A percentile compares a stretch with the other conserved stretches of the same genome.
Evolutionary conservation across 1,140 invertebrate genomes (phyloP).

Genomic region (Belonocnema kinseyi): DNA sequence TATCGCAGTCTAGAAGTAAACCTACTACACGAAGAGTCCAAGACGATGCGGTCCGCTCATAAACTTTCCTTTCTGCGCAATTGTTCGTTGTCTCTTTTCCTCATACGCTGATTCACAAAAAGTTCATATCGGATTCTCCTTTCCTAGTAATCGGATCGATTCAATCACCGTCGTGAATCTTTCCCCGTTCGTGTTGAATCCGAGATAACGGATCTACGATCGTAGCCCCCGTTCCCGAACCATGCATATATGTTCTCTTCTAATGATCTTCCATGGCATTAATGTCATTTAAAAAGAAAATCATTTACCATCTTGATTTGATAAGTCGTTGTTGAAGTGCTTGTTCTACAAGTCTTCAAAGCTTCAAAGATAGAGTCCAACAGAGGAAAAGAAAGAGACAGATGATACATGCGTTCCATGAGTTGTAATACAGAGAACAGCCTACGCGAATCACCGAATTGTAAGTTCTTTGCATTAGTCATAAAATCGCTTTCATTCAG

Average conservation of each 20-base stretch:
- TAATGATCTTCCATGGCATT: slow-evolving; percentile 4
- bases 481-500: background rate
- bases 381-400: slow-evolving; percentile 14
- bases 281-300: background rate
- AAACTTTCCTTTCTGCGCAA: slow-evolving; percentile 18
- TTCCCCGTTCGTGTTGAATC: slow-evolving; percentile 20
- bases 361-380: background rate
- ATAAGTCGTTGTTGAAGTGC: slow-evolving; percentile 13
- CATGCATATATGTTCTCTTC: slow-evolving; percentile 8
- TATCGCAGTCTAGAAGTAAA: too few relatives aligned
- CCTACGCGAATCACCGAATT: slow-evolving; percentile 5
- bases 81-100: slow-evolving; percentile 4
- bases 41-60: background rate
- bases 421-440: slow-evolving; percentile 3
- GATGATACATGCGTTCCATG: slow-evolving; percentile 11
- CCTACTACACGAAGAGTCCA: background rate
- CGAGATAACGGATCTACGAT: slow-evolving; percentile 19
- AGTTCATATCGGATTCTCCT: slow-evolving; percentile 2
- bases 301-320: slow-evolving; percentile 20
- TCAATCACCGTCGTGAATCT: slow-evolving; percentile 20
- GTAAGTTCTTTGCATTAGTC: slow-evolving; percentile 1
- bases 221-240: background rate
- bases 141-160: slow-evolving; percentile 9
- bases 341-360: slow-evolving; percentile 21
- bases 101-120: background rate